These are phyloP conservation scores for Beaufortia kweichowensis DNA, from an alignment of 2,113 vertebrate genomes.

Conservation along the genomic window DNA sequence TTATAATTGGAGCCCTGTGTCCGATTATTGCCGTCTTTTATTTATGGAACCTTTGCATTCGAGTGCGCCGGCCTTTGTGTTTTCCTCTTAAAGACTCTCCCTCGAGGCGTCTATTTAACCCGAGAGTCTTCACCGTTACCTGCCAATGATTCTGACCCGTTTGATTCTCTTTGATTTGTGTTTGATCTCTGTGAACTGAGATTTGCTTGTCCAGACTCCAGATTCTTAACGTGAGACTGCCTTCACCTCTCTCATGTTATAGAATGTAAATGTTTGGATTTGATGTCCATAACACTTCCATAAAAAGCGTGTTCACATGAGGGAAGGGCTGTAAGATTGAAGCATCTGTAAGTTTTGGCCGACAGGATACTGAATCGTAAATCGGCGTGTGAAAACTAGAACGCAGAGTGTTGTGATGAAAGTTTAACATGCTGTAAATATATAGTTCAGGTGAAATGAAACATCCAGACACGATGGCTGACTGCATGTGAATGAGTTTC, in stretches of 20 bases:
- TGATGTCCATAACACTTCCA: slow-evolving; percentile 80
- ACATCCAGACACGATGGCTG: no score
- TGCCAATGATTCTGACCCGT: no score
- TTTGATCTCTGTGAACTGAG: background rate
- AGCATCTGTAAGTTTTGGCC: slow-evolving; percentile 88
- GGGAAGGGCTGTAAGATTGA: no score
- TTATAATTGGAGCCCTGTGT: slow-evolving; percentile 56
- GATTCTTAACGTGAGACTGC: no score
- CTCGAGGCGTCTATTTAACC: slow-evolving; percentile 46
- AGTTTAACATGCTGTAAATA: no score
- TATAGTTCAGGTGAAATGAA: no score
- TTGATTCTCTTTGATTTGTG: background rate
- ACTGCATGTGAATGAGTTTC: no score
- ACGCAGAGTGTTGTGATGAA: no score
- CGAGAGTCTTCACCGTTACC: slow-evolving; percentile 34
- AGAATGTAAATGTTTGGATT: slow-evolving; percentile 83
- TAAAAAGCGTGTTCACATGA: slow-evolving; percentile 75
- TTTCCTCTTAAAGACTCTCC: slow-evolving; percentile 3
- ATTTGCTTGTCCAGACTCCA: no score
- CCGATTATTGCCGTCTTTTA: slow-evolving; percentile 42
- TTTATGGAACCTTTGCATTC: slow-evolving; percentile 51
- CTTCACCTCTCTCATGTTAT: slow-evolving; percentile 63
- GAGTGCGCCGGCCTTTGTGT: slow-evolving; percentile 23
- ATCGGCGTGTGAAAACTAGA: slow-evolving; percentile 84
- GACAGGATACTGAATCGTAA: slow-evolving; percentile 82